Conservation (phyloP, 2,797 vertebrate genomes). For the Danio aesculapii region DNA sequence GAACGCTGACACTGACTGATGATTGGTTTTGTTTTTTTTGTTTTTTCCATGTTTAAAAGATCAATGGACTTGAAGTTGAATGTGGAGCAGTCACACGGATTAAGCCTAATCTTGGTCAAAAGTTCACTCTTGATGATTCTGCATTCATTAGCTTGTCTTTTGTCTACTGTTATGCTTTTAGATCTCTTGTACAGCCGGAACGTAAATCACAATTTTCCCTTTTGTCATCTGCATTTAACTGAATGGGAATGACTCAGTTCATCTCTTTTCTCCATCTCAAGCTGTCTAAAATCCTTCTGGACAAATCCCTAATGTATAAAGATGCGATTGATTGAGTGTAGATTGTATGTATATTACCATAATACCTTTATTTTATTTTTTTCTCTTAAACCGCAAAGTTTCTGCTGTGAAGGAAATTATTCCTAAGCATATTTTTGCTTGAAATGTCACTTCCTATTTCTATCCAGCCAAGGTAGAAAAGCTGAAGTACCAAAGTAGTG, state of each 20-base stretch:
- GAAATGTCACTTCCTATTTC: slow-evolving; percentile 41
- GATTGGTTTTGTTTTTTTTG: slow-evolving; percentile 61
- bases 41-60: not conserved
- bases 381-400: slow-evolving; percentile 44
- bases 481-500: slow-evolving; percentile 51
- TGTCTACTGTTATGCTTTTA: slow-evolving; percentile 41
- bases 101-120: not conserved
- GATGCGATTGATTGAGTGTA: slow-evolving; percentile 36
- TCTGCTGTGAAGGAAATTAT: slow-evolving; percentile 40
- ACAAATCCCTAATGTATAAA: slow-evolving; percentile 43
- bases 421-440: slow-evolving; percentile 29
- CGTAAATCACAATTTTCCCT: slow-evolving; percentile 38
- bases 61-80: slow-evolving; percentile 15
- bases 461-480: slow-evolving; percentile 53
- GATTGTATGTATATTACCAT: slow-evolving; percentile 50
- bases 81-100: slow-evolving; percentile 14
- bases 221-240: slow-evolving; percentile 13
- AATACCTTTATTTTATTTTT: slow-evolving; percentile 7
- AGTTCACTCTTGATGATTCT: slow-evolving; percentile 13
- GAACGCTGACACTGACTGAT: slow-evolving; percentile 72
- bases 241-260: slow-evolving; percentile 5
- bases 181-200: slow-evolving; percentile 39
- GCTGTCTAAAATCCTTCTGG: slow-evolving; percentile 14
- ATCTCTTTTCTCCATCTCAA: slow-evolving; percentile 2
- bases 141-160: slow-evolving; percentile 33